Evolutionary conservation across 2,888 invertebrate genomes (phyloP).

Genomic region (Acronicta alni): DNA sequence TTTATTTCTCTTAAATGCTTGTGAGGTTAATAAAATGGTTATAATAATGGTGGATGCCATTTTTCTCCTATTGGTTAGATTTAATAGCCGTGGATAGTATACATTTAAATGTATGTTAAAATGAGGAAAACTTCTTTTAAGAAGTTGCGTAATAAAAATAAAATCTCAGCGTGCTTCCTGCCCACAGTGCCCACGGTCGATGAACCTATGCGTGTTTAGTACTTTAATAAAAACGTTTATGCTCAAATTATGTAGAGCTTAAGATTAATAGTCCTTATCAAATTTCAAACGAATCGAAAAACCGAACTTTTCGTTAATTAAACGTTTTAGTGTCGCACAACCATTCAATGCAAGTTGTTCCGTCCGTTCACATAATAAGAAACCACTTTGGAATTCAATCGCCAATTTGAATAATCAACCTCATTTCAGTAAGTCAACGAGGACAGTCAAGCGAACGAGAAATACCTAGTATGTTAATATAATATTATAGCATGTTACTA

Average conservation of each 20-base stretch:
- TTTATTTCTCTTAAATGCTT: too few relatives aligned
- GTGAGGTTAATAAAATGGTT: too few relatives aligned
- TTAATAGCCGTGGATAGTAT: constrained; percentile 47
- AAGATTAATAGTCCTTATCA: constrained; percentile 56
- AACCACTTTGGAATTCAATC: background rate
- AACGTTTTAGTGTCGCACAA: constrained; percentile 14
- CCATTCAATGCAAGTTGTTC: constrained; percentile 1
- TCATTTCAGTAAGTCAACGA: background rate
- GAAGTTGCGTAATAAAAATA: constrained; percentile 60
- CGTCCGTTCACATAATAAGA: background rate
- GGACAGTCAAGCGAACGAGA: background rate
- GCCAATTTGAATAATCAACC: background rate
- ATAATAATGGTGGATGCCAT: too few relatives aligned
- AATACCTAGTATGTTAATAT: background rate
- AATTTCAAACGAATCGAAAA: constrained; percentile 41
- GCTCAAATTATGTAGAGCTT: constrained; percentile 55
- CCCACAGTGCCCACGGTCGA: constrained; percentile 44
- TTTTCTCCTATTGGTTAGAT: constrained; percentile 31
- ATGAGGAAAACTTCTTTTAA: constrained; percentile 52
- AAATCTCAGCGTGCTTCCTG: constrained; percentile 57
- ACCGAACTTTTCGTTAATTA: constrained; percentile 29
- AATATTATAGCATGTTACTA: too few relatives aligned
- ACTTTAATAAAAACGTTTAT: constrained; percentile 51
- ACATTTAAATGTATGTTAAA: constrained; percentile 56
- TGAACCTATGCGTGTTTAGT: constrained; percentile 54